Conservation (phyloP, 92 coral and sea anemone genomes). For the Parazoanthus darwini region DNA sequence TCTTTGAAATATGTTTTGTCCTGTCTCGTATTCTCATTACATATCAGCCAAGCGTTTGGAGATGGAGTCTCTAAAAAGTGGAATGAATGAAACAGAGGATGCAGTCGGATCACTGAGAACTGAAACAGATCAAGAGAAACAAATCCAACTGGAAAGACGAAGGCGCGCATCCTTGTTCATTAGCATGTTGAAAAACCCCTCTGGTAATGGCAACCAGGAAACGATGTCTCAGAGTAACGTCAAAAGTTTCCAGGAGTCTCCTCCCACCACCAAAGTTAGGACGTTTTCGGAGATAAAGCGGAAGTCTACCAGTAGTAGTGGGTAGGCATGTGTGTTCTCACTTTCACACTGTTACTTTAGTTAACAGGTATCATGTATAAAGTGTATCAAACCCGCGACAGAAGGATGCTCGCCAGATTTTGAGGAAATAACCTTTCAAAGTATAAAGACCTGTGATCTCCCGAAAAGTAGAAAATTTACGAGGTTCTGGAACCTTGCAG, state of each 20-base stretch:
- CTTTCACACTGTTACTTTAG: no score
- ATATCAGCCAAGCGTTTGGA: conserved; percentile 74
- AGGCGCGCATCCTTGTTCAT: conserved; percentile 94
- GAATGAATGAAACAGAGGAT: conserved; percentile 18
- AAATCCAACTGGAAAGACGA: conserved; percentile 91
- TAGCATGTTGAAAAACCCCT: conserved; percentile 95
- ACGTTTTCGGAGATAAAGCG: conserved; percentile 41
- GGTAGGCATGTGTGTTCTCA: conserved; percentile 1
- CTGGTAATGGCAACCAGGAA: conserved; percentile 55
- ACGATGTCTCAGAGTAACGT: background rate
- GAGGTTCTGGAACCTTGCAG: no score
- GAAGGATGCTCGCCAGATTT: no score
- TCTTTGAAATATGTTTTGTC: no score
- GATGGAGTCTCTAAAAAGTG: conserved; percentile 61
- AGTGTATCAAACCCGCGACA: no score
- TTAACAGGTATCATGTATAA: no score
- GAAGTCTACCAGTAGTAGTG: background rate
- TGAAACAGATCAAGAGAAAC: conserved; percentile 65
- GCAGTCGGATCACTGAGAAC: conserved; percentile 7
- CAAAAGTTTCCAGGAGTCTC: background rate
- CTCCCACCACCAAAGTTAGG: conserved; percentile 20
- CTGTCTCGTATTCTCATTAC: no score
- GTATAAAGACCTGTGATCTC: no score
- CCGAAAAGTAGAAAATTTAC: no score
- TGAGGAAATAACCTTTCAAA: no score